These are phyloP conservation scores for Pongo pygmaeus DNA, from an alignment of 2,113 vertebrate genomes.

Conservation along the genomic window DNA sequence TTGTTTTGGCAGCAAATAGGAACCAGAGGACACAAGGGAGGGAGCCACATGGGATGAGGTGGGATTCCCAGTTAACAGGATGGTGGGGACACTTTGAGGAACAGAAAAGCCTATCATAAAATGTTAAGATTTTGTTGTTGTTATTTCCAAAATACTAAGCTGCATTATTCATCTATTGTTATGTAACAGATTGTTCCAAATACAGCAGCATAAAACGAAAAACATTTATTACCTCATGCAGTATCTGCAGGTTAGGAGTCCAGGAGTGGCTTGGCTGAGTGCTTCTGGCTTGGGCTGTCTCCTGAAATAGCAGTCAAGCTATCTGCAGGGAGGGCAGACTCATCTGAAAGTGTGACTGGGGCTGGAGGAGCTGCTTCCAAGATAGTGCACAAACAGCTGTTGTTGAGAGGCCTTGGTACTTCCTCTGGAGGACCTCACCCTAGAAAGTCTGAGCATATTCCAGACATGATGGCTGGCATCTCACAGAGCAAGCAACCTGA, in stretches of 20 bases:
- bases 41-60: accelerated
- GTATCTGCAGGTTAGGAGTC: not conserved
- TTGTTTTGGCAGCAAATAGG: not conserved
- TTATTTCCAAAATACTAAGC: not conserved
- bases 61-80: not conserved
- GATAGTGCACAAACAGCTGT: accelerated
- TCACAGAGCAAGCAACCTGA: not conserved
- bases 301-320: accelerated
- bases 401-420: not conserved
- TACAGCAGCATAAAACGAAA: not conserved
- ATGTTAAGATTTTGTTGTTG: not conserved
- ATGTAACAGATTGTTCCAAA: not conserved
- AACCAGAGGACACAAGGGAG: not conserved
- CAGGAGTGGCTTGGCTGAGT: not conserved
- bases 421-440: accelerated
- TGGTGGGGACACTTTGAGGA: not conserved
- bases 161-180: not conserved
- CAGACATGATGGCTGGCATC: accelerated
- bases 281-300: too few relatives aligned
- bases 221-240: accelerated
- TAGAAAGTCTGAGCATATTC: too few relatives aligned
- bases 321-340: accelerated
- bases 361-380: not conserved
- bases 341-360: too few relatives aligned
- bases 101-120: not conserved